Conservation (phyloP, 2,113 vertebrate genomes). For the Zosterops hypoxanthus region DNA sequence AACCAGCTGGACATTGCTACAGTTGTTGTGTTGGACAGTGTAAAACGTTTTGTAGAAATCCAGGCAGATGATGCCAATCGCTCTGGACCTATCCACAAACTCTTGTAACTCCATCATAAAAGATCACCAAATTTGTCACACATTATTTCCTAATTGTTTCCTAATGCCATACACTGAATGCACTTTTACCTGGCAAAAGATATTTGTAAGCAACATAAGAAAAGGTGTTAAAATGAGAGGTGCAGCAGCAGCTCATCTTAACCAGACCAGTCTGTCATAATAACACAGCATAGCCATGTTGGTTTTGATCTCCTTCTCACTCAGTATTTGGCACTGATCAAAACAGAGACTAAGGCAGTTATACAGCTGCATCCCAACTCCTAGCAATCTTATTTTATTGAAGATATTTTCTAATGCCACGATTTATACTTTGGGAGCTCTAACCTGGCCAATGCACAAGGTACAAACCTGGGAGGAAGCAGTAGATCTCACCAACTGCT, state of each 20-base stretch:
- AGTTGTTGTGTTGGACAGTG: not conserved
- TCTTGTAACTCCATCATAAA: not conserved
- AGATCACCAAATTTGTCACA: not conserved
- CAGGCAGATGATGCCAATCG: not conserved
- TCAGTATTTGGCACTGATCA: not conserved
- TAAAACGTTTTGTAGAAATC: fast-evolving
- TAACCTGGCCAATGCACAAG: not conserved
- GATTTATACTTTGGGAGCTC: not conserved
- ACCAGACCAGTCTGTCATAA: not conserved
- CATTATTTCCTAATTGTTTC: not conserved
- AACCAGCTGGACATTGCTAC: not conserved
- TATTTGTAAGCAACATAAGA: not conserved
- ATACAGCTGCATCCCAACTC: not conserved
- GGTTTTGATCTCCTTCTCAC: not conserved
- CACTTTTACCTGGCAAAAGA: not conserved
- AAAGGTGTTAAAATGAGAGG: not conserved
- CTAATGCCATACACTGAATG: not conserved
- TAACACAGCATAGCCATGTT: not conserved
- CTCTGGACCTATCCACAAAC: not conserved
- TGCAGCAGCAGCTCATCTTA: not conserved
- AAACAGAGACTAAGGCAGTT: not conserved
- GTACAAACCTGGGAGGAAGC: not conserved
- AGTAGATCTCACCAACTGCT: not conserved
- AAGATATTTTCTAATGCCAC: not conserved
- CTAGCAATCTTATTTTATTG: not conserved